phyloP scores from a whole-genome alignment of 2,113 vertebrate genomes.

The Stomatorhinus ivindoensis region DNA sequence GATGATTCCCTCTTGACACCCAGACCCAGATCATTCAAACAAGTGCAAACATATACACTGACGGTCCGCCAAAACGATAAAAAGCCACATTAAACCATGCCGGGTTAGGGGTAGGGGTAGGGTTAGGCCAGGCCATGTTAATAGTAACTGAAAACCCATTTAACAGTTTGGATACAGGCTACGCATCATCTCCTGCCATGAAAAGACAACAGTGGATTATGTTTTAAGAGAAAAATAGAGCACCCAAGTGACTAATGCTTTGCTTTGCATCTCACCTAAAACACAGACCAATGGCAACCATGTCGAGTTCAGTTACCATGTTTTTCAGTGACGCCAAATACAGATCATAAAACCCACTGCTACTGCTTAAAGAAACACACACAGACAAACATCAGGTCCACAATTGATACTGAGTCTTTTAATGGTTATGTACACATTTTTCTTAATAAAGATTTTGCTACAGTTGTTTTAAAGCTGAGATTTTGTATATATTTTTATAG shows the following conservation, averaged over 20 bases:
- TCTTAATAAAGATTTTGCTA: constrained; percentile 77
- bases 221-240: neutral
- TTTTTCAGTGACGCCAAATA: neutral
- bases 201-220: neutral
- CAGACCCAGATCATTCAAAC: neutral
- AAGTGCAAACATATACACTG: neutral
- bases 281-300: neutral
- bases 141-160: neutral
- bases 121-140: neutral
- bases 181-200: neutral
- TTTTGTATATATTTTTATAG: constrained; percentile 25
- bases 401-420: constrained; percentile 77
- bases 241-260: neutral
- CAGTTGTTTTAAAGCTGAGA: constrained; percentile 79
- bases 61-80: neutral
- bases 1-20: neutral
- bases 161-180: neutral
- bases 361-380: constrained; percentile 57
- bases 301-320: neutral
- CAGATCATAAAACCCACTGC: neutral
- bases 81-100: neutral
- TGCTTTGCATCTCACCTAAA: neutral
- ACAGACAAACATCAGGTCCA: constrained; percentile 45
- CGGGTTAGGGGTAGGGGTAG: too few relatives aligned
- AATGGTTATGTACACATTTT: constrained; percentile 76